Evolutionary conservation across 2,888 invertebrate genomes (phyloP).

Genomic region (Atrina japonica): DNA sequence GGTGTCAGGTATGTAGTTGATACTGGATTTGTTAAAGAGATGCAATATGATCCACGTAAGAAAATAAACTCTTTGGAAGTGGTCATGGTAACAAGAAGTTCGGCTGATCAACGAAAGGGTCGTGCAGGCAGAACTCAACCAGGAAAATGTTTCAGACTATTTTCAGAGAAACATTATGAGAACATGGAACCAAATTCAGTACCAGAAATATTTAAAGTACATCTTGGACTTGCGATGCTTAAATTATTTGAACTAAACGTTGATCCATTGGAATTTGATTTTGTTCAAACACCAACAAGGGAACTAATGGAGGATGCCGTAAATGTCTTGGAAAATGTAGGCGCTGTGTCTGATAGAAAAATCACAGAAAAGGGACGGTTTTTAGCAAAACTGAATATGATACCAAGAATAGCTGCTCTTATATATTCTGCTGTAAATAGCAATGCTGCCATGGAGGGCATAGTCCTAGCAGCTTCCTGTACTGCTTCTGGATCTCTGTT

Average conservation of each 20-base stretch:
- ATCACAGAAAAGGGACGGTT: conserved; percentile 74
- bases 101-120: conserved; percentile 80
- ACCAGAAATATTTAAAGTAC: conserved; percentile 78
- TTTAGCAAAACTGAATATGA: conserved; percentile 74
- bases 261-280: conserved; percentile 73
- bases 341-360: conserved; percentile 64
- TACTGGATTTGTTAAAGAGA: conserved; percentile 79
- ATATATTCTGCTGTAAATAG: conserved; percentile 60
- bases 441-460: conserved; percentile 66
- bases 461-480: conserved; percentile 71
- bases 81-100: conserved; percentile 73
- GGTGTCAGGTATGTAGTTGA: conserved; percentile 80
- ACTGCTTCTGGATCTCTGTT: conserved; percentile 73
- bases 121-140: conserved; percentile 79
- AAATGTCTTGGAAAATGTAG: conserved; percentile 65
- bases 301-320: conserved; percentile 68
- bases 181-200: conserved; percentile 66
- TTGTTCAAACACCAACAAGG: conserved; percentile 73
- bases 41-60: conserved; percentile 73
- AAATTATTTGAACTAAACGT: conserved; percentile 76
- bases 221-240: conserved; percentile 73
- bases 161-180: conserved; percentile 71
- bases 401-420: conserved; percentile 72
- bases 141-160: conserved; percentile 79
- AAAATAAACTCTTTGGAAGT: conserved; percentile 73